Evolutionary conservation across 2,888 invertebrate species (phyloP).

Genomic region (Archaeoteleia sp.): DNA sequence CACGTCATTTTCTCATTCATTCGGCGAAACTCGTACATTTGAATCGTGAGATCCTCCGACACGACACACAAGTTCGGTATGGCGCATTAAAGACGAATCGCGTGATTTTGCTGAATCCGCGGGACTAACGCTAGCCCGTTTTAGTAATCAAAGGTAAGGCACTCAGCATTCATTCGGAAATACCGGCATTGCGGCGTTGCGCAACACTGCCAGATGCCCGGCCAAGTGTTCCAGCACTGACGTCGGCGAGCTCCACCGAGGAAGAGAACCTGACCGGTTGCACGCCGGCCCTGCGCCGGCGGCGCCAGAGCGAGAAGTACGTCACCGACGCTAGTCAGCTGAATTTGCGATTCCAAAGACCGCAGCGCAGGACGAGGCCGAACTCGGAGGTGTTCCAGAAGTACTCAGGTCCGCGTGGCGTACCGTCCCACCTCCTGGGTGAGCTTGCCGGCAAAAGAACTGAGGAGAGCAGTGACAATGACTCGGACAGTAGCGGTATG

Average conservation of each 20-base stretch:
- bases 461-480: constrained; percentile 72
- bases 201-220: constrained; percentile 74
- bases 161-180: constrained; percentile 63
- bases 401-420: constrained; percentile 64
- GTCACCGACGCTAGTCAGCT: constrained; percentile 89
- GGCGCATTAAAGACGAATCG: too few relatives aligned
- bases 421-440: constrained; percentile 70
- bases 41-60: too few relatives aligned
- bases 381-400: constrained; percentile 67
- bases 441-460: constrained; percentile 63
- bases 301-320: constrained; percentile 88
- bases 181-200: constrained; percentile 69
- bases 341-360: constrained; percentile 86
- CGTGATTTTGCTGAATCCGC: too few relatives aligned
- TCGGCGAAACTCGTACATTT: too few relatives aligned
- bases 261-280: constrained; percentile 73
- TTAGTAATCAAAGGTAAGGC: constrained; percentile 70
- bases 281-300: constrained; percentile 84
- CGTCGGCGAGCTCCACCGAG: constrained; percentile 70
- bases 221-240: constrained; percentile 64
- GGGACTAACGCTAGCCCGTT: constrained; percentile 67
- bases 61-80: too few relatives aligned
- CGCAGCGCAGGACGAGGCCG: constrained; percentile 70
- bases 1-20: too few relatives aligned
- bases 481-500: constrained; percentile 69